Evolutionary conservation across 2,888 invertebrate genomes (phyloP).

Genomic region (Sipha maydis): DNA sequence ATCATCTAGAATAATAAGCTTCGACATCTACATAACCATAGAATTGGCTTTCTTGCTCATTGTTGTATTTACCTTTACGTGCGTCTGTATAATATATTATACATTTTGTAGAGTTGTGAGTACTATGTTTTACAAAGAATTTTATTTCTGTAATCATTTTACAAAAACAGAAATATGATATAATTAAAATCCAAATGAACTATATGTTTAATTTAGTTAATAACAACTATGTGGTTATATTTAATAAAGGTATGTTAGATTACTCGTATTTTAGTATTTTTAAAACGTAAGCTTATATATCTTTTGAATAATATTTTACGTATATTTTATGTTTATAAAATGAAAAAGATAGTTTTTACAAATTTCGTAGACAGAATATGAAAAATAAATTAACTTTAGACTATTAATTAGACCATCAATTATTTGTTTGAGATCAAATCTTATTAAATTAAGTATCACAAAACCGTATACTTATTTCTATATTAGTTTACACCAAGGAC

Average conservation of each 20-base stretch:
- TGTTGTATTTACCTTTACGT: neutral
- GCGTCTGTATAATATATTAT: neutral
- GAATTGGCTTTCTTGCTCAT: neutral
- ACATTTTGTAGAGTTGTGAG: neutral
- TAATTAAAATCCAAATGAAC: neutral
- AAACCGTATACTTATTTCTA: neutral
- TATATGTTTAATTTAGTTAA: neutral
- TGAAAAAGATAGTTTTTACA: neutral
- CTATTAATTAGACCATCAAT: neutral
- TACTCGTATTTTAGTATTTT: neutral
- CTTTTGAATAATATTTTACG: neutral
- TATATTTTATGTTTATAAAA: neutral
- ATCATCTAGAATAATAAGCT: neutral
- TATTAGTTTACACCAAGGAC: neutral
- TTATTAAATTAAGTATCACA: neutral
- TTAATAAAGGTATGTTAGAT: neutral
- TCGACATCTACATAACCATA: neutral
- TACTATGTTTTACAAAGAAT: neutral
- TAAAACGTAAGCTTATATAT: too few species aligned
- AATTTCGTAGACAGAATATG: neutral
- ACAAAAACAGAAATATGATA: neutral
- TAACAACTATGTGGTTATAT: neutral
- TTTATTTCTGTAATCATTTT: too few species aligned
- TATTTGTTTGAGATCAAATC: neutral
- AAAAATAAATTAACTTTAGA: too few species aligned